Percentiles rank a stretch among this genome's conserved stretches.
These are phyloP conservation scores for Lasiurus cinereus DNA, from an alignment of 2,113 vertebrate species.

Conservation along the genomic window DNA sequence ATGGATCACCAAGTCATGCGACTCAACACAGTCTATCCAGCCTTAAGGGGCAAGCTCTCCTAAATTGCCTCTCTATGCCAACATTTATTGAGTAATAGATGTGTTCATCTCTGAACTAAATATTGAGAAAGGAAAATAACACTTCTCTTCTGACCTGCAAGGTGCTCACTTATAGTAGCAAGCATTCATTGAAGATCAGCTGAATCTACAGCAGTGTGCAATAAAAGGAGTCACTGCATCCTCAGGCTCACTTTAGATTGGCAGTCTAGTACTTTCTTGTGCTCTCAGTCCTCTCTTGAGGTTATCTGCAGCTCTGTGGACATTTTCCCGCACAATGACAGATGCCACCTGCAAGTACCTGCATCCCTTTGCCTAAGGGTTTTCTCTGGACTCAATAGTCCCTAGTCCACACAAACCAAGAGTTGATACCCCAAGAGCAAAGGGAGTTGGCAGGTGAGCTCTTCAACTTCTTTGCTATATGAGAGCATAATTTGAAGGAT, in stretches of 20 bases:
- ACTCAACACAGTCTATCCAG: not conserved
- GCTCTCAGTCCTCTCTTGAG: not conserved
- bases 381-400: not conserved
- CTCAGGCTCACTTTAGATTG: not conserved
- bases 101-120: not conserved
- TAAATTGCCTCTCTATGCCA: not conserved
- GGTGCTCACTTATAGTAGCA: not conserved
- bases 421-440: not conserved
- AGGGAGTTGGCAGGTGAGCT: not conserved
- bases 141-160: not conserved
- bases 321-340: not conserved
- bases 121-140: not conserved
- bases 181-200: not conserved
- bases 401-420: not conserved
- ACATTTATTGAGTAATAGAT: conserved; percentile 5
- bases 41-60: not conserved
- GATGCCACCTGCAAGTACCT: not conserved
- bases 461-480: not conserved
- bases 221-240: not conserved
- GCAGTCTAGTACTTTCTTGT: not conserved
- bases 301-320: not conserved
- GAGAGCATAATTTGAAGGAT: not conserved
- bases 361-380: not conserved
- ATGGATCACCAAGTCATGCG: not conserved
- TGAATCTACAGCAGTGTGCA: not conserved